A percentile compares a stretch with the other conserved stretches of the same genome.
These are phyloP conservation scores for Colistium nudipinnis DNA, from an alignment of 2,113 vertebrate genomes.

Conservation along the genomic window DNA sequence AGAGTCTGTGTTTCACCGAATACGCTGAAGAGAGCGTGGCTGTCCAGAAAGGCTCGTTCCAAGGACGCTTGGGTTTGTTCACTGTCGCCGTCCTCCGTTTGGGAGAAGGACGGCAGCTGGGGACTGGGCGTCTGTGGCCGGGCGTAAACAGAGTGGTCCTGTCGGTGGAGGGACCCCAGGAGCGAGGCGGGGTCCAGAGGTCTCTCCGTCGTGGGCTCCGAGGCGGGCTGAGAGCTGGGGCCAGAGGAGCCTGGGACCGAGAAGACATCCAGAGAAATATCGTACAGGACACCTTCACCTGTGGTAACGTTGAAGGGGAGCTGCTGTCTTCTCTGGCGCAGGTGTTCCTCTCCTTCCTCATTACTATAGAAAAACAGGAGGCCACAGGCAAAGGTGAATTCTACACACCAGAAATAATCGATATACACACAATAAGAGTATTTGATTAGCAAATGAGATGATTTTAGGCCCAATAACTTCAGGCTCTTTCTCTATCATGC, in stretches of 20 bases:
- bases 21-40: conserved; percentile 68
- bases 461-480: no score
- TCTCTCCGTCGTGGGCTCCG: background rate
- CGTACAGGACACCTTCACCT: conserved; percentile 79
- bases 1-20: conserved; percentile 8
- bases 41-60: conserved; percentile 67
- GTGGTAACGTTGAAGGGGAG: conserved; percentile 81
- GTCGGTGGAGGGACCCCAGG: conserved; percentile 72
- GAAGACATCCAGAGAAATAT: conserved; percentile 23
- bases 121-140: background rate
- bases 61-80: conserved; percentile 3
- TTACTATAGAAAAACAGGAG: conserved; percentile 53
- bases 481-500: no score
- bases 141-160: conserved; percentile 72
- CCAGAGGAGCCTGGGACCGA: conserved; percentile 45
- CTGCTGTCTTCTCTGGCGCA: conserved; percentile 76
- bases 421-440: no score
- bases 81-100: background rate
- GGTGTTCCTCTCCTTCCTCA: conserved; percentile 82
- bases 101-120: background rate
- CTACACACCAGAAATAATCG: no score
- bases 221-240: conserved; percentile 2
- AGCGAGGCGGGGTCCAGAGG: conserved; percentile 65
- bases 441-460: no score
- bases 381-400: background rate